A percentile compares a stretch with the other conserved stretches of the same genome.
Evolutionary conservation across 2,113 vertebrate genomes (phyloP).

Genomic region (Rattus rattus): DNA sequence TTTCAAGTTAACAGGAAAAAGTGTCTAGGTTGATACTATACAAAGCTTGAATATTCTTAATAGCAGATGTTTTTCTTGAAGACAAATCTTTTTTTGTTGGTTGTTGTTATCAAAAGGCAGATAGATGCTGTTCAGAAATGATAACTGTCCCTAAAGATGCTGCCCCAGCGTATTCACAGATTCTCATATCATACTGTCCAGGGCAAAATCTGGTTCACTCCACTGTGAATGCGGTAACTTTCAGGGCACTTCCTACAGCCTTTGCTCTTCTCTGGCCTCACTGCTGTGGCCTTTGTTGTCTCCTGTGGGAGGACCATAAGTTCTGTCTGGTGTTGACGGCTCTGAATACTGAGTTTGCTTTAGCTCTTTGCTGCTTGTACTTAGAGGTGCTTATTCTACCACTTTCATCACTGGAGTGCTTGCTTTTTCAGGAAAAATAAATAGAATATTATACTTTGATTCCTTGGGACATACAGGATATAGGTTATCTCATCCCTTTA

Average conservation of each 20-base stretch:
- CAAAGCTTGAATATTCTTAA: slow-evolving; percentile 33
- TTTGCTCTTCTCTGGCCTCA: background rate
- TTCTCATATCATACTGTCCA: background rate
- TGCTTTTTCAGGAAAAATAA: background rate
- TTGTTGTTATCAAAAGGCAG: background rate
- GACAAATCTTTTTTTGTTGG: background rate
- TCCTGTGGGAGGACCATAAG: background rate
- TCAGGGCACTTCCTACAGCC: background rate
- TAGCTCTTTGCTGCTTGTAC: background rate
- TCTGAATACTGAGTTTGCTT: background rate
- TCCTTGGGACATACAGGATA: background rate
- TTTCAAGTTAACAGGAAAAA: background rate
- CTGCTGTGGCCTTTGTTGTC: background rate
- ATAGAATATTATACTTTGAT: background rate
- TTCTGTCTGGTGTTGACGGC: background rate
- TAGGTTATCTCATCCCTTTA: background rate
- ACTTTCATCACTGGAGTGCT: background rate
- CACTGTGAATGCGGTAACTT: background rate
- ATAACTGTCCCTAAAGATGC: background rate
- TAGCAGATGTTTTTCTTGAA: slow-evolving; percentile 45
- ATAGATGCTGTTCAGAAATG: background rate
- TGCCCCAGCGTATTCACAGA: background rate
- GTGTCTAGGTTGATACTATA: background rate
- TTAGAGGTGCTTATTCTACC: background rate
- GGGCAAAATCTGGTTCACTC: background rate